Base-by-base conservation (phyloP, 2,113 vertebrate species). In the Oceanites oceanicus region DNA sequence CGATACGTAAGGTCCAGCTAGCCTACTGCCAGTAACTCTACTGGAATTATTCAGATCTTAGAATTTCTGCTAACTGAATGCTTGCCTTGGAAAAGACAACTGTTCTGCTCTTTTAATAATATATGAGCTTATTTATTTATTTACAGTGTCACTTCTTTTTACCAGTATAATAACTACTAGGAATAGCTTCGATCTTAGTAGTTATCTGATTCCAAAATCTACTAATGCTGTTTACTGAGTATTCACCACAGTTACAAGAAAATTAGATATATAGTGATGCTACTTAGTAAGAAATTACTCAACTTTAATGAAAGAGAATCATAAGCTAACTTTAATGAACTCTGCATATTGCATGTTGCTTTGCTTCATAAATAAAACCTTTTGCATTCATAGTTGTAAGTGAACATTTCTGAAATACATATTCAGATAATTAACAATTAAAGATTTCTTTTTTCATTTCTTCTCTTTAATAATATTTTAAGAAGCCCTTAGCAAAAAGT, bases 291-390 rank as follows among this genome's bases (percentile, higher is more conserved):
- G 84, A 70, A 86, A 96, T 94, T 44, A 92, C 90, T 94, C 77
- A 93, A 42, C 44, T 92, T 90, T 87, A 86, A 96, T 96, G 65
- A 86, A 94, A 94, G 61, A 63, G 77, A 97, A 86, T 91, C 4
- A 13, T 83, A 93, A 95, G 42, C 68, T 79, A 65, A 80, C 53
- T 96, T 94, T 95, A 95, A 95, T 93, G 83, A 96, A 68, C 81
- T 88, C 32, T 96, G 65, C 70, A 91, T 96, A 94, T 91, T 96
- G 56, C 55, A 76, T 81, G 87, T 92, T 96, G 86, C 61, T 88
- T 87, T 95, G n/a, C 84, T 88, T 97, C 96, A 94, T 94, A 90
- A 97, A 97, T 94, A 97, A 96, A 95, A 95, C 84, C 58, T 88
- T 94, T 88, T 96, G 61, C 90, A 77, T 93, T 95, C 71, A 38